Conservation (phyloP, 2,888 invertebrate species). For the Hydriomena furcata region DNA sequence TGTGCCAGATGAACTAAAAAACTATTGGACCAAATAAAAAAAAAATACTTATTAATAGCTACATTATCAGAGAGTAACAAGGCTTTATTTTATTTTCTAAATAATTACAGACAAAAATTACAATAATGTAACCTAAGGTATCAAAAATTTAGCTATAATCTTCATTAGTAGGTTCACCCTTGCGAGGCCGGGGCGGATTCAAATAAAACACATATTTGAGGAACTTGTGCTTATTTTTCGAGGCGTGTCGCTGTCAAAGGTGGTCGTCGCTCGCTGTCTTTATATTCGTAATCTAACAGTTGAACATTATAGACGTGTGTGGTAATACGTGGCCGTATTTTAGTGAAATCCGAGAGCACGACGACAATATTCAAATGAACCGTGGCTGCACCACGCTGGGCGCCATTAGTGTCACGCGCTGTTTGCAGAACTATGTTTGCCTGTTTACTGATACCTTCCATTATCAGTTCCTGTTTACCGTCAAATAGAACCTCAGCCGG, state of each 20-base stretch:
- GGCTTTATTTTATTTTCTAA: too few relatives aligned
- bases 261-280: not conserved
- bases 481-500: constrained; percentile 22
- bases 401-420: constrained; percentile 40
- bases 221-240: constrained; percentile 42
- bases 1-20: too few relatives aligned
- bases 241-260: constrained; percentile 19
- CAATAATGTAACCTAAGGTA: too few relatives aligned
- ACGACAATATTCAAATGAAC: constrained; percentile 31
- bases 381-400: constrained; percentile 40
- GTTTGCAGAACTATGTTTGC: constrained; percentile 14
- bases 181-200: too few relatives aligned
- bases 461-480: constrained; percentile 20
- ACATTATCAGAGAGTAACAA: too few relatives aligned
- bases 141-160: too few relatives aligned
- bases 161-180: too few relatives aligned
- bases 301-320: constrained; percentile 18
- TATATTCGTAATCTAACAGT: constrained; percentile 19
- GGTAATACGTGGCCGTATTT: constrained; percentile 15
- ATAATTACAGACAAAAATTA: too few relatives aligned
- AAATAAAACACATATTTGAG: constrained; percentile 10
- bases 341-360: constrained; percentile 21
- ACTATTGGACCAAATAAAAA: constrained; percentile 33
- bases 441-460: constrained; percentile 20
- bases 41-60: too few relatives aligned